Conservation (phyloP, 2,888 invertebrate genomes). For the Antitype chi region DNA sequence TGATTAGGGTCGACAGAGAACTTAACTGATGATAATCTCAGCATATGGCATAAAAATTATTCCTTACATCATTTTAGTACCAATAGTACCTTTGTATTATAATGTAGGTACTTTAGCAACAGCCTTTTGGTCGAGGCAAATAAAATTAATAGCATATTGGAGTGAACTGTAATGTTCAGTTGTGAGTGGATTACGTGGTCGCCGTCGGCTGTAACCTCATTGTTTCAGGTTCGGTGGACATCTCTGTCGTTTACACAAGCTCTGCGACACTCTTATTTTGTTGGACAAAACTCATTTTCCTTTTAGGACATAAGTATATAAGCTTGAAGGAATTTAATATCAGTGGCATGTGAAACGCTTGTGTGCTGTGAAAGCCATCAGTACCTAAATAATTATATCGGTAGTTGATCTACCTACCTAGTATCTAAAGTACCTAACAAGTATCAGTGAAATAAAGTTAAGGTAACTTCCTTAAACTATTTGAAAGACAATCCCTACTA, state of each 20-base stretch:
- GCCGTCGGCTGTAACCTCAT: constrained; percentile 32
- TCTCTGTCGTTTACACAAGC: constrained; percentile 48
- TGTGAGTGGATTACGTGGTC: constrained; percentile 44
- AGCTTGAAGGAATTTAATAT: constrained; percentile 26
- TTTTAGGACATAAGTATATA: constrained; percentile 1
- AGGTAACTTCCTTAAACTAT: neutral
- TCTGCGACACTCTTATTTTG: constrained; percentile 38
- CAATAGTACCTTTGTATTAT: neutral
- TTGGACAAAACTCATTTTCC: constrained; percentile 34
- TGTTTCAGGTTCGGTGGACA: constrained; percentile 47
- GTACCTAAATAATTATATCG: neutral
- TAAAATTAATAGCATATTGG: constrained; percentile 39
- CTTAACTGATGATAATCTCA: neutral
- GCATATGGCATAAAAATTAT: neutral
- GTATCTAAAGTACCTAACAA: neutral
- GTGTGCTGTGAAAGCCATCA: constrained; percentile 17
- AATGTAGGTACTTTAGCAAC: neutral
- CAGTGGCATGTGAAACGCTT: constrained; percentile 7
- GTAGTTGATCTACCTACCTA: neutral
- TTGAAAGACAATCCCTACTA: neutral
- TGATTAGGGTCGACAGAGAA: neutral
- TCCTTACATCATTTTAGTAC: neutral
- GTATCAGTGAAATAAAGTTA: neutral
- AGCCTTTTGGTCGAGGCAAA: constrained; percentile 25
- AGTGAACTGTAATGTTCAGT: constrained; percentile 23